Evolutionary conservation across 2,888 invertebrate species (phyloP).

Genomic region (Xestia sexstrigata): DNA sequence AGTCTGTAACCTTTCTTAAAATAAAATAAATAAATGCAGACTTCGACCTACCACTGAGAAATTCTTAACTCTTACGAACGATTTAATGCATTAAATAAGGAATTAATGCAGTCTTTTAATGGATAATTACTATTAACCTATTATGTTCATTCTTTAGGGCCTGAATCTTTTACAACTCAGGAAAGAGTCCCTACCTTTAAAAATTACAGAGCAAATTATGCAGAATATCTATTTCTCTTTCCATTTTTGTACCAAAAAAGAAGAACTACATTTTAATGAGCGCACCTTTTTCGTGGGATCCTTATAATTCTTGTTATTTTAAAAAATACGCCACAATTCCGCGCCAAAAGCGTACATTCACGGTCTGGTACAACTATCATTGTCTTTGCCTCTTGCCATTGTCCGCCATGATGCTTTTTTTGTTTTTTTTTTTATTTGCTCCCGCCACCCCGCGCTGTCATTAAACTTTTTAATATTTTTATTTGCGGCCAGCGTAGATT

Average conservation of each 20-base stretch:
- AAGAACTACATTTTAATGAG: constrained; percentile 63
- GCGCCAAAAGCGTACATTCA: constrained; percentile 71
- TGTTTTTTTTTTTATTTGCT: constrained; percentile 59
- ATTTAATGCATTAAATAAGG: background rate
- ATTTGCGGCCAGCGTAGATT: constrained; percentile 57
- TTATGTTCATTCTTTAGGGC: background rate
- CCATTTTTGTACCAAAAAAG: constrained; percentile 39
- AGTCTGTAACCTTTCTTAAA: too few species aligned
- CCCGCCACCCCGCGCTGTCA: constrained; percentile 69
- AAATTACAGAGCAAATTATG: constrained; percentile 46
- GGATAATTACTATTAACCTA: background rate
- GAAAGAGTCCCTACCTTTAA: constrained; percentile 8
- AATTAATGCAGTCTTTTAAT: background rate
- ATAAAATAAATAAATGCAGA: too few species aligned
- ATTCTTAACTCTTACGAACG: background rate
- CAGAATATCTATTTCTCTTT: constrained; percentile 53
- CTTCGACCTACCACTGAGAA: background rate
- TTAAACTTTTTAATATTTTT: constrained; percentile 73
- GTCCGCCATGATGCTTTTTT: constrained; percentile 72
- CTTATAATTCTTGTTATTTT: constrained; percentile 65
- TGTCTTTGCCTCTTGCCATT: constrained; percentile 76
- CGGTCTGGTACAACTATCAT: constrained; percentile 81
- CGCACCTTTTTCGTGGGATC: constrained; percentile 61
- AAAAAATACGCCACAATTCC: constrained; percentile 69
- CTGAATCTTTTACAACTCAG: background rate